Base-by-base conservation (phyloP, 2,888 invertebrate genomes). In the Tinea pellionella region DNA sequence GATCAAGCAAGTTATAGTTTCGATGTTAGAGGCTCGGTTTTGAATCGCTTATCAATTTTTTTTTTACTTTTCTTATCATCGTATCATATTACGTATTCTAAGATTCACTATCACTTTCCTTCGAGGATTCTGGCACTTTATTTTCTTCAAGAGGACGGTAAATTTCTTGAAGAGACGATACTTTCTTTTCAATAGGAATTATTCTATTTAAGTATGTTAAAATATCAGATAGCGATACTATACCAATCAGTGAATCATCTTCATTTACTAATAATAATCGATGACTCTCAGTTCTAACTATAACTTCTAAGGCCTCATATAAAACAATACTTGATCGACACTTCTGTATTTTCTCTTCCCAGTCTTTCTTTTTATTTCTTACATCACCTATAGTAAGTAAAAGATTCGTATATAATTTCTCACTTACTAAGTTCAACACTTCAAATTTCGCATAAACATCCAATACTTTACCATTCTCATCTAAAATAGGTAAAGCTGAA, bases 321-420 rank as follows among this genome's bases (percentile, higher is more conserved):
- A 96, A 89, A 61, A 94, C 93, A 86, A 96, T 96, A 75, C 93
- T 93, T 75, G 93, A 89, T 80, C 90, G 92, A 89, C 96, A 96
- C 78, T 94, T 96, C 75, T 94, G 94, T 69, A 97, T 94, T 69
- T 95, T 95, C 85, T 96, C 96, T 80, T 95, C 95, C 93, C 95
- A 95, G 88, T 95, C 95, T 83, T 94, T 94, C 74, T 96, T 90
- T 81, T 94, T 94, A 73, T 94, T 93, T 73, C 96, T 93, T 66
- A 96, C 95, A 79, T 95, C 92, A 71, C 92, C 92, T 72, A 97
- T 86, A 24, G 95, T 92, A 67, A 96, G 91, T 75, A 95, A 95
- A 75, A 97, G 89, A 87, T 96, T 94, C 77, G 94, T 94, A 87
- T 96, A 97, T 61, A 96, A 94, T 86, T 96, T 96, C 83, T 96